phyloP scores from a whole-genome alignment of 2,113 vertebrate species.

The Rallus limicola region DNA sequence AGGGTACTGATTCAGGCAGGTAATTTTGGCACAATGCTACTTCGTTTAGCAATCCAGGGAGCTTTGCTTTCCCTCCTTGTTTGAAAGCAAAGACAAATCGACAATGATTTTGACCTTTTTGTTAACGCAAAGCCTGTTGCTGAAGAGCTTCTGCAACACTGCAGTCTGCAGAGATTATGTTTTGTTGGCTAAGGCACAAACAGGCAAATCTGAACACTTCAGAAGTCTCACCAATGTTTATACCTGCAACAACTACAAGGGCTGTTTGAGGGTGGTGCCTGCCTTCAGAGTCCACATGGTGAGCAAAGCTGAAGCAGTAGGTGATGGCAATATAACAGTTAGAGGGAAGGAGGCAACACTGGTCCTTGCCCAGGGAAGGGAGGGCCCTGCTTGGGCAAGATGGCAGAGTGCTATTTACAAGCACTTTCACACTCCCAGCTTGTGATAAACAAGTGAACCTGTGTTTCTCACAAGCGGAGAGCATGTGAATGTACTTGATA shows the following conservation, averaged over 20 bases:
- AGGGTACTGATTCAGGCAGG: accelerated
- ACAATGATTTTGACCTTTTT: background rate
- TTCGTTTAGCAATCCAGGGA: background rate
- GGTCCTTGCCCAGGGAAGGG: background rate
- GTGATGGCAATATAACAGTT: background rate
- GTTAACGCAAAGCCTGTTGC: accelerated
- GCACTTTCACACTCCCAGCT: background rate
- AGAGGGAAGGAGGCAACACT: background rate
- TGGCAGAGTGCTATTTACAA: background rate
- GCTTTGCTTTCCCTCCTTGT: background rate
- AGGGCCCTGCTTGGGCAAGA: background rate
- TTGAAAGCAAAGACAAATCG: background rate
- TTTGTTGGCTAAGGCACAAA: background rate
- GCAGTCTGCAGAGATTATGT: accelerated
- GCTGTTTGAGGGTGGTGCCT: background rate
- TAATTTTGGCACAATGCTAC: background rate
- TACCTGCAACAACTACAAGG: background rate
- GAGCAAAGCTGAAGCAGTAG: background rate
- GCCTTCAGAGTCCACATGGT: background rate
- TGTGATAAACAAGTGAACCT: constrained; percentile 19
- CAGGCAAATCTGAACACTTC: background rate
- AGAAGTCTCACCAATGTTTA: background rate
- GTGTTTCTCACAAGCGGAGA: background rate
- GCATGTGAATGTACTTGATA: background rate
- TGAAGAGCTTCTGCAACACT: background rate